Percentiles rank a stretch among this genome's conserved stretches.
Conservation (phyloP, 2,797 vertebrate species). For the Coregonus sp. region DNA sequence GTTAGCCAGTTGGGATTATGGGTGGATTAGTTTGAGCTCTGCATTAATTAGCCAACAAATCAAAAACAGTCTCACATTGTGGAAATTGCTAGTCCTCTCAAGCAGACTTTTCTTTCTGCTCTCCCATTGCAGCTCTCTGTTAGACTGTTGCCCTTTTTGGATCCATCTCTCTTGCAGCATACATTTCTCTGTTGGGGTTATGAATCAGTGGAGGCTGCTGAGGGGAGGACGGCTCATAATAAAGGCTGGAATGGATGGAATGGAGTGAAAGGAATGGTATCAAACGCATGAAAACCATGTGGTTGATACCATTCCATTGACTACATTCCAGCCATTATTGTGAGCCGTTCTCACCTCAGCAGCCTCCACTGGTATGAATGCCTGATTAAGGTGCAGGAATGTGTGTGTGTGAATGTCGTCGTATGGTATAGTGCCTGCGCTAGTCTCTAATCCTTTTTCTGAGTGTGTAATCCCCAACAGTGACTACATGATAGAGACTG, state of each 20-base stretch:
- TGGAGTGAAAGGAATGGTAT: no score
- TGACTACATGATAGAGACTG: conserved; percentile 50
- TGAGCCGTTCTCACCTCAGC: no score
- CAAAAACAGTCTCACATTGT: conserved; percentile 16
- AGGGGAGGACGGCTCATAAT: no score
- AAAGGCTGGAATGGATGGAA: no score
- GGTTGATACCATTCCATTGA: no score
- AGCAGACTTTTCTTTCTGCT: not conserved
- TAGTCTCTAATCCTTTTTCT: conserved; percentile 51
- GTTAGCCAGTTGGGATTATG: conserved; percentile 42
- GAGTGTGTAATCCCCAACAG: conserved; percentile 42
- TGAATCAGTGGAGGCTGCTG: not conserved
- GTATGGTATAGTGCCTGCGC: conserved; percentile 10
- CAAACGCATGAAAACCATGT: no score
- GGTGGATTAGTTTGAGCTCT: conserved; percentile 35
- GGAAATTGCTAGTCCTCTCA: not conserved
- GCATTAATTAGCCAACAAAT: conserved; percentile 27
- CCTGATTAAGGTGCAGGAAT: conserved; percentile 25
- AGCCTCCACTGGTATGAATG: not conserved
- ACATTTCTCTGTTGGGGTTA: not conserved
- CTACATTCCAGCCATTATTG: no score
- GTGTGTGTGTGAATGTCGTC: not conserved
- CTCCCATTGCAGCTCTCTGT: not conserved
- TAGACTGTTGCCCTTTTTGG: not conserved
- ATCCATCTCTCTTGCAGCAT: not conserved